Base-by-base conservation (phyloP, 2,113 vertebrate species). In the Nothocercus julius region DNA sequence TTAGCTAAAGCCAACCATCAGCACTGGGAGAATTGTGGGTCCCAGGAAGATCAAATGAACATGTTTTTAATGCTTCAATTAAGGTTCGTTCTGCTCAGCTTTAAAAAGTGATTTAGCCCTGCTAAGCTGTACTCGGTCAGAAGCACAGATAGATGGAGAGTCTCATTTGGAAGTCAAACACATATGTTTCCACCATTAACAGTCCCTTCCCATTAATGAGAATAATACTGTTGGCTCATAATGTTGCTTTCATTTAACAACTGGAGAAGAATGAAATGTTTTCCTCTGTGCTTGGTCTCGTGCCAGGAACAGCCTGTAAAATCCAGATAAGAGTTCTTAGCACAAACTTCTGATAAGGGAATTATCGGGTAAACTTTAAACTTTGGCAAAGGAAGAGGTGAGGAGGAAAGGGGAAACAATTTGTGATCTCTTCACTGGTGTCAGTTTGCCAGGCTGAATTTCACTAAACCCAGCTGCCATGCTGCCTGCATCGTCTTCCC, bases 221-320 rank as follows among this genome's bases (percentile, higher is more conserved):
- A 96, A 89, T 67, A 77, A 25, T 66, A 76, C 64, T 90, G 87
- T 95, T 47, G 84, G 82, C 92, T 91, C 47, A 54, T 63, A 92
- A 62, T 30, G 67, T 42, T 88, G 87, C 78, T 81, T 90, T 78
- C 62, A 24, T 89, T 89, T 78, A 80, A 95, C 89, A 82, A 95
- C 36, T 24, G 79, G 74, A 92, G 74, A 85, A 84, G 76, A 92
- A 83, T 93, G 47, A 92, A 95, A 96, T 66, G 53, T 67, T 90
- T 91, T 79, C 72, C 74, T 92, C 84, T 2, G 5, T 47, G 80
- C 79, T 56, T 92, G 96, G 96, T 88, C 63, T 34, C 38, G 70
- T 89, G 97, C 97, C 96, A 96, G 82, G 76, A 91, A 77, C 94
- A 90, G 94, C 83, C 97, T 98, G 97, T 94, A 92, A 96, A 88